phyloP scores from a whole-genome alignment of 2,888 invertebrate species.

The Trichacis sp. region DNA sequence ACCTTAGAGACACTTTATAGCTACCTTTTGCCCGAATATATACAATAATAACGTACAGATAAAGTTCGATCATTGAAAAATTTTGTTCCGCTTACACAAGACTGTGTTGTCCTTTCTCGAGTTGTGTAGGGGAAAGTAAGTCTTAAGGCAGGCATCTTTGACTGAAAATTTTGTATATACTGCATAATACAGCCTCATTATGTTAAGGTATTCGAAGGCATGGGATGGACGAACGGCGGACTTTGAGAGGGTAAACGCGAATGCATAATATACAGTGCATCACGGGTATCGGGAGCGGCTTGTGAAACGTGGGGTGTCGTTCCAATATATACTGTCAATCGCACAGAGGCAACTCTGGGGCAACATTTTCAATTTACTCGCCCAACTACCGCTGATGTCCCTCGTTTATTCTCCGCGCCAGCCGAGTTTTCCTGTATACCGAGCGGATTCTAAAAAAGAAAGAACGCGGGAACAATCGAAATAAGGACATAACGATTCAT shows the following conservation, averaged over 20 bases:
- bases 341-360: constrained; percentile 20
- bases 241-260: constrained; percentile 46
- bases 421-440: constrained; percentile 17
- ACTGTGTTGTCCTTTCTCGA: no score
- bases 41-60: no score
- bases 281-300: constrained; percentile 26
- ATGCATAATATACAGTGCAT: constrained; percentile 52
- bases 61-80: no score
- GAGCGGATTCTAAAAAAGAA: constrained; percentile 22
- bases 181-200: constrained; percentile 64
- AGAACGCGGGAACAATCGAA: constrained; percentile 9
- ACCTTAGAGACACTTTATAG: no score
- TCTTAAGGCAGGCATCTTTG: constrained; percentile 15
- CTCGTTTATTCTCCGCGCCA: constrained; percentile 36
- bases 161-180: constrained; percentile 58
- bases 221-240: constrained; percentile 41
- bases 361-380: constrained; percentile 52
- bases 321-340: constrained; percentile 46
- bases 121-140: neutral
- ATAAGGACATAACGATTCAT: neutral
- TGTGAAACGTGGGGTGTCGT: constrained; percentile 11
- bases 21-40: no score
- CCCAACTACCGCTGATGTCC: constrained; percentile 21
- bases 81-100: no score
- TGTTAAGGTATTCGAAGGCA: constrained; percentile 63